Evolutionary conservation across 2,113 vertebrate genomes (phyloP), one percentile per base, ranked within the genome.

Genomic region (Nymphicus hollandicus): DNA sequence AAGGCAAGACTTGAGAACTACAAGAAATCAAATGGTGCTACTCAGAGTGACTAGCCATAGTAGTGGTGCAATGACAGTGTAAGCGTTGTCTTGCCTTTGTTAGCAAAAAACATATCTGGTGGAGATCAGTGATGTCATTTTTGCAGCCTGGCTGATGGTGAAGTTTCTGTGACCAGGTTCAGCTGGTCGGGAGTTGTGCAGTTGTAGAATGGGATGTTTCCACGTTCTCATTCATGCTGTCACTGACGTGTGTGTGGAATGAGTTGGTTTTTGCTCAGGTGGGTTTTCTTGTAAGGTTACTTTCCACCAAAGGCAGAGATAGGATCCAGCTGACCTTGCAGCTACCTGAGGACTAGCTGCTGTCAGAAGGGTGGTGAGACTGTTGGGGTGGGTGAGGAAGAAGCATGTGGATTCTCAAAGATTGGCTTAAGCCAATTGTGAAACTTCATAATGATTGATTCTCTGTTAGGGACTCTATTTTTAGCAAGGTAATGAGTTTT

Each of bases 171-270:
- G 63, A 69, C 22, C 41, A 73, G 44, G 24, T 70, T 88, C 23
- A 80, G 9, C 50, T 78, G 25, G 3, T 52, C 7, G 29, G 22
- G 49, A 41, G 53, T 46, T 10, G 1, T 31, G 20, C 33, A 46
- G 7, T 24, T 85, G 29, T 12, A 47, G 56, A 74, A 68, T 1
- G 8, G 17, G 39, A 22, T 89, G 43, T 64, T 94, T 39, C 37
- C 52, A 68, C 52, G 20, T 89, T 52, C 29, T 78, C 0, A 0
- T 83, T 74, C 46, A 71, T 53, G 28, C 68, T 80, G 56, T 31
- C 33, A 24, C 27, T 16, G 31, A n/a, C 22, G 19, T 29, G 22
- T 0, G 0, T 0, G 0, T 47, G 78, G 69, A 41, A 41, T 55
- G 52, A 47, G 13, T 31, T 89, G 41, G 46, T 79, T 55, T 87